Evolutionary conservation across 2,888 invertebrate species (phyloP).

Genomic region (Acrobasis repandana): DNA sequence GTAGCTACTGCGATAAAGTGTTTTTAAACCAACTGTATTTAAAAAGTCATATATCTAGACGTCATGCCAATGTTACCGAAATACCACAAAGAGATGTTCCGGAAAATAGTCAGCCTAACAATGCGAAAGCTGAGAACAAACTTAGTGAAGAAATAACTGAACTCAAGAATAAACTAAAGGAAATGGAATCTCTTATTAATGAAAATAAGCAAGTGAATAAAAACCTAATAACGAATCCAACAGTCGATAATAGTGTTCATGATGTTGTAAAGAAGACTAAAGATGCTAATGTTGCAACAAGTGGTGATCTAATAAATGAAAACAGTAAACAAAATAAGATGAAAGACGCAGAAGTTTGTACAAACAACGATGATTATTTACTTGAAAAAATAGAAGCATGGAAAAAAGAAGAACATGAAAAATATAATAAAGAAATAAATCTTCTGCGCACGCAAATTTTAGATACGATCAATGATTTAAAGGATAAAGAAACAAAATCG

Average conservation of each 20-base stretch:
- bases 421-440: constrained; percentile 79
- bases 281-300: constrained; percentile 24
- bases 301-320: constrained; percentile 15
- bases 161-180: constrained; percentile 74
- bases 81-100: constrained; percentile 56
- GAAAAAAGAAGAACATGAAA: constrained; percentile 79
- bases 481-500: constrained; percentile 48
- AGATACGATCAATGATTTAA: constrained; percentile 61
- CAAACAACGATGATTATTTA: constrained; percentile 56
- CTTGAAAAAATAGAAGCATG: constrained; percentile 73
- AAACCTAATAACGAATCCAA: constrained; percentile 1
- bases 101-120: constrained; percentile 34
- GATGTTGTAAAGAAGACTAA: constrained; percentile 36
- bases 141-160: constrained; percentile 73
- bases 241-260: constrained; percentile 34
- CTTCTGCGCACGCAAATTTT: constrained; percentile 65
- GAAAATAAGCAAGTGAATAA: constrained; percentile 37
- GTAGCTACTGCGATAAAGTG: constrained; percentile 86
- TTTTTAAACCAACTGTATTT: constrained; percentile 86
- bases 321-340: constrained; percentile 26
- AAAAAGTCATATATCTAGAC: constrained; percentile 83
- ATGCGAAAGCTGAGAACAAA: constrained; percentile 79
- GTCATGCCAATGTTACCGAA: constrained; percentile 73
- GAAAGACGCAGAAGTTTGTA: constrained; percentile 63
- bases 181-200: constrained; percentile 63